Evolutionary conservation across 1,140 invertebrate genomes (phyloP), one percentile per base, ranked within the genome.

Genomic region (Penaeus japonicus): DNA sequence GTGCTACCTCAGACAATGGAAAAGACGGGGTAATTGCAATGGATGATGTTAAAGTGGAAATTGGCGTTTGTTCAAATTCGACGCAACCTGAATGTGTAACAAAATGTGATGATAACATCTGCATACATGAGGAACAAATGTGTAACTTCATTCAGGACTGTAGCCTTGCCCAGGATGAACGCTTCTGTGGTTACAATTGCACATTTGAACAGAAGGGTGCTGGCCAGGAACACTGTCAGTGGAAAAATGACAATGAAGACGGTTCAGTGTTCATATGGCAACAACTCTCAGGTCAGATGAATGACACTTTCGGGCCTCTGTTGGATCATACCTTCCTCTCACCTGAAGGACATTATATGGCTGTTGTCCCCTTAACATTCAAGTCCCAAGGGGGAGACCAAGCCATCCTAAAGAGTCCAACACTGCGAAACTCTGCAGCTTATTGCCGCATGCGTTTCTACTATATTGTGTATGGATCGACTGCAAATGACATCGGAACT

Each of bases 161-260:
- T 79, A 32, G 32, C 15, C 54, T 81, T 79, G 87, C 73, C 7
- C 70, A 85, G 27, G 87, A 89, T 89, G 87, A 89, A 59, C 27
- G 55, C n/a, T 65, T 84, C 3, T 89, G 87, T 85, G 87, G 87
- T 27, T 89, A 89, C 77, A 89, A 89, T 39, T 89, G 87, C 57
- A 89, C 87, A 22, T 89, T 89, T 85, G 87, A 84, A 54, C 79
- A 83, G 27, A 24, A 82, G 54, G 27, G 32, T n/a, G 2, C 22
- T 39, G 54, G 59, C 54, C 32, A 84, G 18, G 54, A 75, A 55
- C 55, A 79, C 32, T 89, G 87, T 53, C 22, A 30, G 10, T 89
- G 87, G 87, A 80, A 30, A 20, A 89, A 30, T 62, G 30, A 32
- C 12, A 54, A 15, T 15, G 24, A 24, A 53, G 70, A 54, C 18